Evolutionary conservation across 2,113 vertebrate species (phyloP).

Genomic region (Rutilus rutilus): DNA sequence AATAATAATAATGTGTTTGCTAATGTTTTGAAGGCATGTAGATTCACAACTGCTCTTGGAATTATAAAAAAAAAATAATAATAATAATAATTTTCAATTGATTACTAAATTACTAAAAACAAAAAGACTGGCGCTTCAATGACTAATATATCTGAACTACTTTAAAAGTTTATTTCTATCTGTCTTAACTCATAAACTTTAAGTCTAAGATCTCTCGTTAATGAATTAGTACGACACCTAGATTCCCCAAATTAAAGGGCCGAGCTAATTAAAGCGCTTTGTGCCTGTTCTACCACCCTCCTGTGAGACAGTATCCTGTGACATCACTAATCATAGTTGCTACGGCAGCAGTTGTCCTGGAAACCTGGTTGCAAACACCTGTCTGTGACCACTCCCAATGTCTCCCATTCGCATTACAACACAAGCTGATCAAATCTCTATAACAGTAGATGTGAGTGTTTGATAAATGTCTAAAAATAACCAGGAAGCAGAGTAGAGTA

Average conservation of each 20-base stretch:
- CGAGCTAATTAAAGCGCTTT: neutral
- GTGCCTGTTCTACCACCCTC: constrained; percentile 2
- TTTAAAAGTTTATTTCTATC: neutral
- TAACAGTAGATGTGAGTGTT: neutral
- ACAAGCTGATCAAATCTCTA: neutral
- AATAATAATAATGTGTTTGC: no score
- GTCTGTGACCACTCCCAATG: constrained; percentile 28
- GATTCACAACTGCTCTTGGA: neutral
- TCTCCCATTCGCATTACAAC: neutral
- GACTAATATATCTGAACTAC: neutral
- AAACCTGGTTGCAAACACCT: constrained; percentile 32
- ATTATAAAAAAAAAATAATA: neutral
- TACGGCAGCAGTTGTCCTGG: constrained; percentile 44
- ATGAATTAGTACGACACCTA: neutral
- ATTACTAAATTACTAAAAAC: neutral
- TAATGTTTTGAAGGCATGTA: neutral
- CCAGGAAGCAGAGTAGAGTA: neutral
- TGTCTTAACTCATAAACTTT: neutral
- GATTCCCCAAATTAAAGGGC: constrained; percentile 24
- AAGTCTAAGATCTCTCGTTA: neutral
- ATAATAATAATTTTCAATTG: fast-evolving
- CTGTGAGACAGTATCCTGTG: constrained; percentile 22
- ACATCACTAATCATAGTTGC: constrained; percentile 28
- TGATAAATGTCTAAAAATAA: constrained; percentile 3
- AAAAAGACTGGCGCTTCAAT: neutral